These are phyloP conservation scores for Babyrousa celebensis DNA, from an alignment of 2,797 vertebrate genomes.

Conservation along the genomic window DNA sequence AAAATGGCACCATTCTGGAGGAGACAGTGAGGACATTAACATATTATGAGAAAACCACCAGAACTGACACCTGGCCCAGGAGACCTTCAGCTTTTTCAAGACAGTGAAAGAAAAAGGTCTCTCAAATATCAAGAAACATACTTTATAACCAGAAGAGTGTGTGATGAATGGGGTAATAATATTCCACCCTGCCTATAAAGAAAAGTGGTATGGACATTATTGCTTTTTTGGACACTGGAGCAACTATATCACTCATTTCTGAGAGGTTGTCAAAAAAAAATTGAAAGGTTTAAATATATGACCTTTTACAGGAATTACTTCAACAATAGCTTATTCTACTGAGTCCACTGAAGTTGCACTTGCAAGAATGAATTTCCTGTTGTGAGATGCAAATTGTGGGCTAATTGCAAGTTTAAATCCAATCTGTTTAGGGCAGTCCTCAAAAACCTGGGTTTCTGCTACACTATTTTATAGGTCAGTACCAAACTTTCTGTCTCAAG, in stretches of 20 bases:
- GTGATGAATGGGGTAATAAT: slow-evolving; percentile 79
- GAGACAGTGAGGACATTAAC: slow-evolving; percentile 73
- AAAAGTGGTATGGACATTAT: slow-evolving; percentile 81
- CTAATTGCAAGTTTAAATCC: slow-evolving; percentile 90
- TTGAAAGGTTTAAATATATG: slow-evolving; percentile 90
- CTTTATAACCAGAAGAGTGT: slow-evolving; percentile 73
- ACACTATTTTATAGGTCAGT: slow-evolving; percentile 81
- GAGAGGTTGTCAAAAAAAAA: slow-evolving; percentile 90
- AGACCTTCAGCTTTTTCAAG: slow-evolving; percentile 54
- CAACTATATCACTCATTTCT: slow-evolving; percentile 87
- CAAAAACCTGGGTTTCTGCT: slow-evolving; percentile 84
- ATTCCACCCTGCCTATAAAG: slow-evolving; percentile 74
- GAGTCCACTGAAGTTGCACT: slow-evolving; percentile 81
- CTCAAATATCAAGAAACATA: slow-evolving; percentile 69
- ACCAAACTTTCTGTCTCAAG: slow-evolving; percentile 71
- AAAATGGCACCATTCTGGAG: slow-evolving; percentile 72
- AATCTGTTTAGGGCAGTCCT: slow-evolving; percentile 85
- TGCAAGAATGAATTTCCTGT: slow-evolving; percentile 88
- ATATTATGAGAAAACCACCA: slow-evolving; percentile 67
- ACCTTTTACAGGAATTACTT: slow-evolving; percentile 92
- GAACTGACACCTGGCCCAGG: not conserved
- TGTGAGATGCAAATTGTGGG: slow-evolving; percentile 89
- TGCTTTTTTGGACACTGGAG: slow-evolving; percentile 85
- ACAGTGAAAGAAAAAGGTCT: slow-evolving; percentile 62
- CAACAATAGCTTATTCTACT: slow-evolving; percentile 89